Conservation (phyloP, 2,113 vertebrate species). For the Lepidothrix coronata region DNA sequence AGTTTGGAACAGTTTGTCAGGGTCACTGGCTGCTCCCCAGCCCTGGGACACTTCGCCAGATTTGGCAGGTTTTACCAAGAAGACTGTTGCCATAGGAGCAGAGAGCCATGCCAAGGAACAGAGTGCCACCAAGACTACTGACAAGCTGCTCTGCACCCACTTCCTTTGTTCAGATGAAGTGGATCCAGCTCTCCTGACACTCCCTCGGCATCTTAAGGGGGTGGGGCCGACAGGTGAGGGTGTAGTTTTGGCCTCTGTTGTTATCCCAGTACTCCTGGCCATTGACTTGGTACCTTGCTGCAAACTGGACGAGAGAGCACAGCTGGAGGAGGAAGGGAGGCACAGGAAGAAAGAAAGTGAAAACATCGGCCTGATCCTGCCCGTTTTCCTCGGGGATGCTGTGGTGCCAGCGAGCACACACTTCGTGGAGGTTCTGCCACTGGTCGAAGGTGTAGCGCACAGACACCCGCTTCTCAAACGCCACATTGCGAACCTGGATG, state of each 20-base stretch:
- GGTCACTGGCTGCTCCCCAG: neutral
- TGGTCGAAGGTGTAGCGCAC: slow-evolving; percentile 88
- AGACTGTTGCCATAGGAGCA: neutral
- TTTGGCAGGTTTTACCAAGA: neutral
- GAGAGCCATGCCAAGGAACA: neutral
- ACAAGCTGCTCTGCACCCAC: neutral
- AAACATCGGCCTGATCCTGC: slow-evolving; percentile 75
- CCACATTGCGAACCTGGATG: slow-evolving; percentile 84
- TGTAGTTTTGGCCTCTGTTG: slow-evolving; percentile 87
- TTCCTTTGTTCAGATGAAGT: slow-evolving; percentile 81
- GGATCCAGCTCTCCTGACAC: slow-evolving; percentile 92
- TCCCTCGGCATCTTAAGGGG: slow-evolving; percentile 86
- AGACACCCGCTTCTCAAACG: slow-evolving; percentile 86
- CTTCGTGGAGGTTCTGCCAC: slow-evolving; percentile 82
- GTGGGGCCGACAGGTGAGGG: slow-evolving; percentile 83
- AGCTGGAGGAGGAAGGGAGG: slow-evolving; percentile 86
- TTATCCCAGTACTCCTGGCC: slow-evolving; percentile 89
- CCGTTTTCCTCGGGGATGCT: neutral
- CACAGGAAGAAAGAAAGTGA: slow-evolving; percentile 86
- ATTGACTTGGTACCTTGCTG: slow-evolving; percentile 80
- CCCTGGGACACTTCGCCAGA: neutral
- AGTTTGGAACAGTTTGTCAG: neutral
- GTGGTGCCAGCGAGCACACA: slow-evolving; percentile 78
- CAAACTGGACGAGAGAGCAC: slow-evolving; percentile 84
- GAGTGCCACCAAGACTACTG: neutral